Base-by-base conservation (phyloP, 35 echinoderm and acorn worm genomes). In the Ophioderma brevispina region DNA sequence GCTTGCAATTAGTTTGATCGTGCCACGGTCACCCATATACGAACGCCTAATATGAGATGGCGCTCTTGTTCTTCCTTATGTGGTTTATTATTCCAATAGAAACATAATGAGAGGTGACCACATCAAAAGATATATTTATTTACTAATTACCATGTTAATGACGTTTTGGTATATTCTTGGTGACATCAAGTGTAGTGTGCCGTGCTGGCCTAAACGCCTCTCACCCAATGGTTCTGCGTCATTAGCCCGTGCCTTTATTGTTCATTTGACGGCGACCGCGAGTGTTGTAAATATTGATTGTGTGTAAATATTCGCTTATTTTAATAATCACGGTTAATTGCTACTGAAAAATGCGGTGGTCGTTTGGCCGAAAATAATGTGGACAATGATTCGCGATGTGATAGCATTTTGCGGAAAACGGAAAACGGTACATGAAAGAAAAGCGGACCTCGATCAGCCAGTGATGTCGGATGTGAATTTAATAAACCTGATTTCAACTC, bases 301-400 rank as follows among this genome's bases (percentile, higher is more conserved):
- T n/a, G 59, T 30, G 59, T 70, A 6, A 70, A 70, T 70, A 70
- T 30, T 70, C 59, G 15, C 59, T 70, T 70, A 70, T 70, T 70
- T n/a, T 70, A 70, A 70, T 70, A 70, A 70, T 70, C 59, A 70
- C 23, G 59, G 10, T 70, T 70, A 70, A 70, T 70, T 70, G 59
- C 10, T n/a, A n/a, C 59, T 15, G 10, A 70, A 25, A 70, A 70
- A 70, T 15, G n/a, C n/a, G 28, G 28, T 2, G 59, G 1, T 30
- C 10, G 10, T 70, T n/a, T 70, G 23, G 10, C 59, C 28, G 59
- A 70, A 70, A 13, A 70, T 70, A 70, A 70, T 70, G 23, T 70
- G n/a, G n/a, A n/a, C n/a, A 8, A 70, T 70, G 59, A 70, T n/a
- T 70, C 59, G 15, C 23, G 59, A 70, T 70, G n/a, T 70, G 59